Conservation (phyloP, 2,888 invertebrate species). For the Dasysyrphus tricinctus region DNA sequence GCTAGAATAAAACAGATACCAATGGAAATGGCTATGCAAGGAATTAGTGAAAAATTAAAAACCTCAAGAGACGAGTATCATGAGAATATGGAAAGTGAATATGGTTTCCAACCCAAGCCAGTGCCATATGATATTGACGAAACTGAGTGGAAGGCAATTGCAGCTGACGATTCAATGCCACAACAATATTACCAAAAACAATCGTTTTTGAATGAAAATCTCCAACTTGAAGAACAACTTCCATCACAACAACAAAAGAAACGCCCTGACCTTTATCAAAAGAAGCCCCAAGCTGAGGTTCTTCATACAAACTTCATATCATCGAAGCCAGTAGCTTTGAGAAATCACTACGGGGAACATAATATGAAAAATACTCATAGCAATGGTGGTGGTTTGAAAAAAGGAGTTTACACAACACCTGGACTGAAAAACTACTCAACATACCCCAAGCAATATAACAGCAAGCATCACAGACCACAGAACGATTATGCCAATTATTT, state of each 20-base stretch:
- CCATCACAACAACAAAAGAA: conserved; percentile 77
- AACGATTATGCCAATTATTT: conserved; percentile 80
- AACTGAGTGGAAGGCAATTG: conserved; percentile 81
- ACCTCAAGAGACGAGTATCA: conserved; percentile 80
- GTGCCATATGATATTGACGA: conserved; percentile 78
- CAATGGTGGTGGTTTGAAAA: conserved; percentile 77
- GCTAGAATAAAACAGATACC: conserved; percentile 81
- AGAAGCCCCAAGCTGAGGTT: conserved; percentile 43
- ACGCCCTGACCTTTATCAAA: conserved; percentile 75
- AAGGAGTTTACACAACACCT: conserved; percentile 83
- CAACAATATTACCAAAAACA: conserved; percentile 76
- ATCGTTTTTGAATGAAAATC: conserved; percentile 78
- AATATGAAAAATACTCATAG: conserved; percentile 12
- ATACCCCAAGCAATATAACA: conserved; percentile 71
- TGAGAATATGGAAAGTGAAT: conserved; percentile 72
- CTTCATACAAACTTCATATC: conserved; percentile 78
- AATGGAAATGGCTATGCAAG: conserved; percentile 80
- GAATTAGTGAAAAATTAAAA: conserved; percentile 79
- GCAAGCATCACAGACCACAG: conserved; percentile 76
- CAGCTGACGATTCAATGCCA: conserved; percentile 69
- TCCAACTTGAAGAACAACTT: conserved; percentile 46
- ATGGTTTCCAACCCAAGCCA: conserved; percentile 63
- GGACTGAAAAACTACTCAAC: conserved; percentile 84
- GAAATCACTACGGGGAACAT: conserved; percentile 18
- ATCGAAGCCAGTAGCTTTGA: conserved; percentile 76